phyloP scores from a whole-genome alignment of 2,888 invertebrate species.

The Lasioglossum leucozonium region DNA sequence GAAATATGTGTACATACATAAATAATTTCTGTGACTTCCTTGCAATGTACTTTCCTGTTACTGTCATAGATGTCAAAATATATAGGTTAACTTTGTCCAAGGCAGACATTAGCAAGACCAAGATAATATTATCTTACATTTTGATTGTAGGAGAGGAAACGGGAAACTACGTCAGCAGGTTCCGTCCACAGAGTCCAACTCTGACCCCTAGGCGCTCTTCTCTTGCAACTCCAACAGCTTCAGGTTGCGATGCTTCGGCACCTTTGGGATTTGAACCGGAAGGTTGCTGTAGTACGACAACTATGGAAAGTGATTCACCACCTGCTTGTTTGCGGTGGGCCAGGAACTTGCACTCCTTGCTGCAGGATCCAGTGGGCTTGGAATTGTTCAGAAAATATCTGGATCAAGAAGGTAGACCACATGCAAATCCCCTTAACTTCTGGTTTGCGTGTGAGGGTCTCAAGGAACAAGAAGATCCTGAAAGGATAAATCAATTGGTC shows the following conservation, averaged over 20 bases:
- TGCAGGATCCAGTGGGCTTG: slow-evolving; percentile 95
- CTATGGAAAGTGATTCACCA: slow-evolving; percentile 84
- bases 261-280: slow-evolving; percentile 87
- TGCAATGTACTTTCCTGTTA: not conserved
- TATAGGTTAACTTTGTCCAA: slow-evolving; percentile 21
- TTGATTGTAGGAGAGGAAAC: slow-evolving; percentile 82
- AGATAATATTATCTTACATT: not conserved
- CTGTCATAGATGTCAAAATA: not conserved
- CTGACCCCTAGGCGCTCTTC: slow-evolving; percentile 84
- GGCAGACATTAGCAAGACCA: not conserved
- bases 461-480: slow-evolving; percentile 91
- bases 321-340: slow-evolving; percentile 96
- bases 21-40: not conserved
- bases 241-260: slow-evolving; percentile 83
- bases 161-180: slow-evolving; percentile 80
- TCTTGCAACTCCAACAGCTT: slow-evolving; percentile 77
- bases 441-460: slow-evolving; percentile 97
- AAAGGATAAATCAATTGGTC: slow-evolving; percentile 90
- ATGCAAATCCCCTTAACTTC: slow-evolving; percentile 94
- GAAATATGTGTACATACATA: not conserved
- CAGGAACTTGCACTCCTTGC: slow-evolving; percentile 91
- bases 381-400: slow-evolving; percentile 94
- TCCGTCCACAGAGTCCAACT: slow-evolving; percentile 83
- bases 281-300: slow-evolving; percentile 85
- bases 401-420: slow-evolving; percentile 91